Conservation (phyloP, 2,888 invertebrate genomes). For the Trissonchulus latispiculum region DNA sequence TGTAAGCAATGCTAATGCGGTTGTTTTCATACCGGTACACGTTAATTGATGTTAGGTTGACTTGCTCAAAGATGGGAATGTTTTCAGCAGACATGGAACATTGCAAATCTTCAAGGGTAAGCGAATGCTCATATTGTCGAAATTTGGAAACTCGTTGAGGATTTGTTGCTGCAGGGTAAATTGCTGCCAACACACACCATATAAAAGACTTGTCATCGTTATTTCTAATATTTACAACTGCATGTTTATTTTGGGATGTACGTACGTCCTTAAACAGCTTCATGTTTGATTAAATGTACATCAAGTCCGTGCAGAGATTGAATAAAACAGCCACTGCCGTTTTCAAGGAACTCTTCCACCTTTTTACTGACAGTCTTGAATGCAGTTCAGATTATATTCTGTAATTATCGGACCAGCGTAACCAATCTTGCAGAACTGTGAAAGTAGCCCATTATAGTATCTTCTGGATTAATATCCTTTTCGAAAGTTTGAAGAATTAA, state of each 20-base stretch:
- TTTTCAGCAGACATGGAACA: neutral
- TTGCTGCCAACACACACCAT: no score
- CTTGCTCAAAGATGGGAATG: neutral
- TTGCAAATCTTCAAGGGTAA: neutral
- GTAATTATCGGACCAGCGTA: no score
- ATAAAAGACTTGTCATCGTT: slow-evolving; percentile 1
- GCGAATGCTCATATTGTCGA: neutral
- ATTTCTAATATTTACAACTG: neutral
- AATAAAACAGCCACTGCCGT: neutral
- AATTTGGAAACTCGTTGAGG: neutral
- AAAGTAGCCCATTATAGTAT: no score
- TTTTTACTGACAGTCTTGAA: no score
- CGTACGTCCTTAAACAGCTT: neutral
- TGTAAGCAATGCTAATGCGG: neutral
- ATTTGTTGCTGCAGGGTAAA: neutral
- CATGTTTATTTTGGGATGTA: slow-evolving; percentile 1
- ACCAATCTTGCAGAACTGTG: no score
- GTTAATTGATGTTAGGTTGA: neutral
- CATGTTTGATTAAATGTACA: neutral
- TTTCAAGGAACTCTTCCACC: neutral
- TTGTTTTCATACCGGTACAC: slow-evolving; percentile 1
- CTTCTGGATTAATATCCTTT: no score
- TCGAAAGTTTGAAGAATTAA: no score
- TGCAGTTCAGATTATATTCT: no score
- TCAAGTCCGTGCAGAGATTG: neutral